Conservation (phyloP, 2,797 vertebrate genomes). For the Platalea minor region DNA sequence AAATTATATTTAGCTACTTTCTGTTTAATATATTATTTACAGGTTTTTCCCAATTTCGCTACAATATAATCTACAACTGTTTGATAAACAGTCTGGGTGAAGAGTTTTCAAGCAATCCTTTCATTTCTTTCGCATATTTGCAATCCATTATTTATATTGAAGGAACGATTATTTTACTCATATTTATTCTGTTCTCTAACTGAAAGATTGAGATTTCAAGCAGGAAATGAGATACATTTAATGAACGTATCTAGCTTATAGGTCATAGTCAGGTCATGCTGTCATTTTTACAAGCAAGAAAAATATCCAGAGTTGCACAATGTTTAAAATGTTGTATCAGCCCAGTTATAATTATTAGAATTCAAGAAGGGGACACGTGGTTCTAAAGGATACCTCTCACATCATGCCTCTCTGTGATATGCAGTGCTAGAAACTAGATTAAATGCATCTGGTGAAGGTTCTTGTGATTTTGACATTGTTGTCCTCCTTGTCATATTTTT, state of each 20-base stretch:
- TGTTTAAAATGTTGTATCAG: background rate
- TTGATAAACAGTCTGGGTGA: background rate
- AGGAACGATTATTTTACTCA: background rate
- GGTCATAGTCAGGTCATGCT: background rate
- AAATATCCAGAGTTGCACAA: background rate
- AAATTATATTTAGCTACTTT: background rate
- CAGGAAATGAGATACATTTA: background rate
- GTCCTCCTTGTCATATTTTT: background rate
- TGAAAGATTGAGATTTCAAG: background rate
- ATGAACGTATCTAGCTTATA: background rate
- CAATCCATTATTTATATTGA: background rate
- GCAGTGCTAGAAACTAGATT: background rate
- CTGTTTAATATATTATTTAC: background rate
- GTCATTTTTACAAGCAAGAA: background rate
- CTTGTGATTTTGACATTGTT: background rate
- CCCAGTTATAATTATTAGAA: background rate
- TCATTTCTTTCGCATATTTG: background rate
- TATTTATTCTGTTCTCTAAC: background rate
- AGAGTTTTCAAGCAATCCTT: background rate
- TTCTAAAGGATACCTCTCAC: background rate
- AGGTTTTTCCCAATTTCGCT: background rate
- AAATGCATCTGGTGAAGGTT: background rate
- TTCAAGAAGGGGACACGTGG: background rate
- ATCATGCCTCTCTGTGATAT: background rate
- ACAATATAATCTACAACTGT: background rate